Evolutionary conservation across 2,113 vertebrate species (phyloP), one percentile per base, ranked within the genome.

Genomic region (Girardinichthys multiradiatus): DNA sequence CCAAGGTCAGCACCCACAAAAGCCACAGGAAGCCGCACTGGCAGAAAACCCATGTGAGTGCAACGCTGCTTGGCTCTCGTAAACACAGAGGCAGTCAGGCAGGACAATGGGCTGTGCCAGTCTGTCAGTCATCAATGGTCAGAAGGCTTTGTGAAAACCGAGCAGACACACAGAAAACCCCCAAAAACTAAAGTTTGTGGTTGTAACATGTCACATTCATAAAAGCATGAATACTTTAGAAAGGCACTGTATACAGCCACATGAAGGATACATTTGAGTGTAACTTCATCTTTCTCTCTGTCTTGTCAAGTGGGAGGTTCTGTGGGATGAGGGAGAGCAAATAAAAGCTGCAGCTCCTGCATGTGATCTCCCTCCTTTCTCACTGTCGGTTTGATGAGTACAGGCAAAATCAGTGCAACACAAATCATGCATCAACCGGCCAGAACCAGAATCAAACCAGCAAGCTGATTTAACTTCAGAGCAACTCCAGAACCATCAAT

Each of bases 1-100:
- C 83, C 87, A 88, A 91, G 90, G 91, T 91, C 88, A 87, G 84
- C 73, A 4, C 74, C 75, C 77, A 33, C 76, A 73, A 66, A 68
- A 13, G 58, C 74, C 12, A 54, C 77, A 84, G 72, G 74, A 37
- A 75, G 68, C 17, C 57, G 76, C 72, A 79, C 72, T 71, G 70
- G 77, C 17, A 21, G 42, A 82, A 72, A 72, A 66, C 72, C 57
- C 66, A 70, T 3, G 27, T 29, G 60, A 69, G 68, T 29, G 4
- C 71, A 57, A 72, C 28, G 2, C 12, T 61, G 57, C 39, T 1
- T 10, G 2, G 21, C 74, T 57, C 29, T 57, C 15, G 12, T 64
- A 64, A 61, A 64, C 54, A 39, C 60, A 61, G 30, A 75, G 62
- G 42, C 42, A 45, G 42, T 4, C 42, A 45, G 42, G 42, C 4